phyloP scores from a whole-genome alignment of 2,888 invertebrate species.

The Strigamia maritima region DNA sequence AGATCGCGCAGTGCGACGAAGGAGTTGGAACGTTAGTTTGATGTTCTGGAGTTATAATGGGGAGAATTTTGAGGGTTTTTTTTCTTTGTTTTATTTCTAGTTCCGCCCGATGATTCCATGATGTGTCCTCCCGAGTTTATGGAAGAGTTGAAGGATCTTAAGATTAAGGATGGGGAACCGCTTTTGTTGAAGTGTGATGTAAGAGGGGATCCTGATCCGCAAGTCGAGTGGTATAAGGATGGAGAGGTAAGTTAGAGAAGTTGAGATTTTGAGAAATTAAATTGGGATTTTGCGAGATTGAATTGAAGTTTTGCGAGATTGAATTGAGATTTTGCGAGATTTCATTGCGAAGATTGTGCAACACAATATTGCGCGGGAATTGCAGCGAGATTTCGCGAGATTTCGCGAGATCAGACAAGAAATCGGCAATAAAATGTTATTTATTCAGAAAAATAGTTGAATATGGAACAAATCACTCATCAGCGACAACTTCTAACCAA shows the following conservation, averaged over 20 bases:
- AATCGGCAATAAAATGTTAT: too few relatives aligned
- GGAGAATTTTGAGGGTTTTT: neutral
- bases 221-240: slow-evolving; percentile 84
- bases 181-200: slow-evolving; percentile 78
- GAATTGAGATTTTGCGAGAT: too few relatives aligned
- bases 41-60: neutral
- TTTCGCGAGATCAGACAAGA: too few relatives aligned
- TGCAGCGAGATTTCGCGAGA: too few relatives aligned
- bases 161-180: slow-evolving; percentile 83
- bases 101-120: slow-evolving; percentile 78
- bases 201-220: slow-evolving; percentile 88
- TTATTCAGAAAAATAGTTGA: too few relatives aligned
- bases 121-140: slow-evolving; percentile 85
- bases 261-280: neutral
- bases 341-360: too few relatives aligned
- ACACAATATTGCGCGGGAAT: too few relatives aligned
- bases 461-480: too few relatives aligned
- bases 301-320: too few relatives aligned
- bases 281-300: neutral
- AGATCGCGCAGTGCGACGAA: slow-evolving; percentile 85
- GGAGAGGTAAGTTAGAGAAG: slow-evolving; percentile 60
- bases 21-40: slow-evolving; percentile 71
- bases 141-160: slow-evolving; percentile 69
- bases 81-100: slow-evolving; percentile 54
- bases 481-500: too few relatives aligned